Percentiles rank a stretch among this genome's conserved stretches.
Evolutionary conservation across 1,140 invertebrate genomes (phyloP).

Genomic region (Piezodorus guildinii): DNA sequence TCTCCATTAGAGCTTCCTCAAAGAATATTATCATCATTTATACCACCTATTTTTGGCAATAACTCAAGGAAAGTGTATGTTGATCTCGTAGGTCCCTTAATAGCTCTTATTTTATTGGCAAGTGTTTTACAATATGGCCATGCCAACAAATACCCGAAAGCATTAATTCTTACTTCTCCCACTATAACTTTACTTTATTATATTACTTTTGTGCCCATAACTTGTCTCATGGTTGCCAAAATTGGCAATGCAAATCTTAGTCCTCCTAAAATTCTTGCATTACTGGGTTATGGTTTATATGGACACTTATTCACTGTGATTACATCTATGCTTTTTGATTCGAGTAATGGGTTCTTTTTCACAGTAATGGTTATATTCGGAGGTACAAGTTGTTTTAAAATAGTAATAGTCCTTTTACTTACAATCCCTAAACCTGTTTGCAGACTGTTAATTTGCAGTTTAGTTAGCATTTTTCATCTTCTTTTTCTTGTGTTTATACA

Average conservation of each 20-base stretch:
- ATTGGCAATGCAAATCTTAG: constrained; percentile 32
- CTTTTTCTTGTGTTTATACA: constrained; percentile 39
- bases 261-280: constrained; percentile 33
- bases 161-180: constrained; percentile 30
- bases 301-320: constrained; percentile 37
- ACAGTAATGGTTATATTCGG: constrained; percentile 35
- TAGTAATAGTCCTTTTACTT: constrained; percentile 35
- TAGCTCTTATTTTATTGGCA: constrained; percentile 33
- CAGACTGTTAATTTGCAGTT: constrained; percentile 37
- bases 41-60: constrained; percentile 33
- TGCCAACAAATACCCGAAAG: constrained; percentile 30
- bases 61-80: constrained; percentile 34
- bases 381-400: constrained; percentile 36
- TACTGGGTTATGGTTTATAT: constrained; percentile 39
- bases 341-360: constrained; percentile 37
- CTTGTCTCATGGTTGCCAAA: constrained; percentile 32
- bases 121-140: constrained; percentile 34
- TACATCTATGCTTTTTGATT: constrained; percentile 33
- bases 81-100: constrained; percentile 36
- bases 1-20: constrained; percentile 31
- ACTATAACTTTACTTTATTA: constrained; percentile 31
- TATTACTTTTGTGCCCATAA: constrained; percentile 31
- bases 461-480: constrained; percentile 35
- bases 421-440: constrained; percentile 36
- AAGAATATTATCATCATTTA: constrained; percentile 34